Evolutionary conservation across 2,113 vertebrate genomes (phyloP), one percentile per base, ranked within the genome.

Genomic region (Xiphophorus hellerii): DNA sequence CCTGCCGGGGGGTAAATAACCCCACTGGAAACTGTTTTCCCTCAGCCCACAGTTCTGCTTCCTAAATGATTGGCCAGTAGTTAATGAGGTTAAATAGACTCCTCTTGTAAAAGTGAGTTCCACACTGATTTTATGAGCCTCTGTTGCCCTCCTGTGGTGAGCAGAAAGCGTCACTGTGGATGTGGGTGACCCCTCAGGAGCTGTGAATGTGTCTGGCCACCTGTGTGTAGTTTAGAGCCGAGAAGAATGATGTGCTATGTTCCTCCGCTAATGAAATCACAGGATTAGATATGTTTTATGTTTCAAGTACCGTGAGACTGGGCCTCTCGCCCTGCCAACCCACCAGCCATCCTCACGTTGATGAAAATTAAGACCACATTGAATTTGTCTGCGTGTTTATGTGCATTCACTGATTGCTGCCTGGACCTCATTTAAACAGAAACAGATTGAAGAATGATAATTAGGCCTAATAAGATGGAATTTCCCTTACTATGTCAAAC

Each of bases 371-470:
- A 89, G 91, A 93, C 91, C 93, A 95, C 81, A 94, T 93, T 93
- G 88, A 54, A 73, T 78, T 58, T 75, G 72, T 82, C 62, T 58
- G 63, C 31, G 83, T 85, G 87, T 85, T 83, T 86, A 81, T 87
- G 84, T 79, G 76, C 65, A 51, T 81, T 80, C 82, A 62, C 92
- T 94, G 91, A 93, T 92, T 93, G 90, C 90, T 91, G 86, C 89
- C 90, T 91, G 92, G 92, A 91, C 89, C 82, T 90, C 84, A 83
- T 92, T 90, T 91, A 92, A 93, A 89, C 90, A 92, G 90, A 93
- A 92, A 88, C 92, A 93, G 92, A 93, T 92, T 94, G 87, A 94
- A 92, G 92, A 93, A 94, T 91, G 93, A 93, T 94, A 94, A 94
- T 95, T 91, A 93, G 86, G 64, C 73, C 87, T 93, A 93, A 92